Evolutionary conservation across 2,113 vertebrate genomes (phyloP).

Genomic region (Corythornis cristatus): DNA sequence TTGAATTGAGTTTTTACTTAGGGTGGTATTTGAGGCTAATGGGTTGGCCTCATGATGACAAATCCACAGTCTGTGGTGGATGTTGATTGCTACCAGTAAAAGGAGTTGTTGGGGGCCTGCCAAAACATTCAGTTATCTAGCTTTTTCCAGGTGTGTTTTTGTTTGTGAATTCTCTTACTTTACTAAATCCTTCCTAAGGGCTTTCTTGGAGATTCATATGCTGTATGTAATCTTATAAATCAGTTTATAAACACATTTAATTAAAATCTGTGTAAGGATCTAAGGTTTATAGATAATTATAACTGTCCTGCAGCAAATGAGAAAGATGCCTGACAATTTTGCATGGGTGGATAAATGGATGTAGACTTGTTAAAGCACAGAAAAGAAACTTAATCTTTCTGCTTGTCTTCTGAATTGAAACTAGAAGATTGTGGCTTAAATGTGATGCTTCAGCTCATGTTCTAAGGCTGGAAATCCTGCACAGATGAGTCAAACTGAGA

Average conservation of each 20-base stretch:
- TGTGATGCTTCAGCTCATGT: not conserved
- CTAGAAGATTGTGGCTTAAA: not conserved
- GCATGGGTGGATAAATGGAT: not conserved
- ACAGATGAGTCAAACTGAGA: not conserved
- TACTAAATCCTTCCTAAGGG: conserved; percentile 5
- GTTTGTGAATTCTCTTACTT: conserved; percentile 23
- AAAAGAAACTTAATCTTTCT: not conserved
- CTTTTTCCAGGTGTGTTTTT: conserved; percentile 29
- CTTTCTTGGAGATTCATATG: conserved; percentile 1
- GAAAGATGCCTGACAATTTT: not conserved
- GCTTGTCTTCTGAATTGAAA: not conserved
- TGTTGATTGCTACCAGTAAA: not conserved
- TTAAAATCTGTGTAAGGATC: not conserved
- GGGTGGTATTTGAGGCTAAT: not conserved
- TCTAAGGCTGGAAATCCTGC: not conserved
- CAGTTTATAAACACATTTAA: conserved; percentile 22
- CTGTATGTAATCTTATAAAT: conserved; percentile 12
- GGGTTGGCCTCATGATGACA: not conserved
- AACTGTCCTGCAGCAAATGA: not conserved
- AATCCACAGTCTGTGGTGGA: not conserved
- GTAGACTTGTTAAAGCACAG: not conserved
- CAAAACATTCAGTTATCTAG: not conserved
- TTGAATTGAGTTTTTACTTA: not conserved
- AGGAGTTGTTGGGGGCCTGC: not conserved
- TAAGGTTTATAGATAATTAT: not conserved